A percentile compares a stretch with the other conserved stretches of the same genome.
Evolutionary conservation across 2,888 invertebrate genomes (phyloP).

Genomic region (Miltochrista miniata): DNA sequence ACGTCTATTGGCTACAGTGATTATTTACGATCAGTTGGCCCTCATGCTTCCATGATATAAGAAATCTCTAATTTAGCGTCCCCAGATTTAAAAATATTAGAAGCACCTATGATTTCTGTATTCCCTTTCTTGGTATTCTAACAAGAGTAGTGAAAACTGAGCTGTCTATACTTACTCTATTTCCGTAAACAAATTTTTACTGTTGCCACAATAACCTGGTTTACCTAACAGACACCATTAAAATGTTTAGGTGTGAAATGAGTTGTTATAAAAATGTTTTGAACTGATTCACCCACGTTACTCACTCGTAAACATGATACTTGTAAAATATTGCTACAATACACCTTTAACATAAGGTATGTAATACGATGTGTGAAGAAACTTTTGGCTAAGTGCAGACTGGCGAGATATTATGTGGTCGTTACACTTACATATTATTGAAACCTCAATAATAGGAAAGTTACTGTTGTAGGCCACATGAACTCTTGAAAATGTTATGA

Average conservation of each 20-base stretch:
- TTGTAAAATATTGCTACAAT: not conserved
- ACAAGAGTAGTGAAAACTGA: not conserved
- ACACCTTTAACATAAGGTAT: not conserved
- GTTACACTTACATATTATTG: too few species aligned
- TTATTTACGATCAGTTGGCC: too few species aligned
- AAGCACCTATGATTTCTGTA: too few species aligned
- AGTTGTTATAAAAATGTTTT: conserved; percentile 4
- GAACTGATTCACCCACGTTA: not conserved
- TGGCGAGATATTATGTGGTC: not conserved
- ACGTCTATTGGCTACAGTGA: too few species aligned
- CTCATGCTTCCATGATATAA: too few species aligned
- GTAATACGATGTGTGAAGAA: not conserved
- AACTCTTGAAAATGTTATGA: too few species aligned
- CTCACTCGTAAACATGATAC: conserved; percentile 4
- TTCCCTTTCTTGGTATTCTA: not conserved
- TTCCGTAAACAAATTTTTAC: conserved; percentile 13
- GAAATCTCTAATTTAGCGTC: too few species aligned
- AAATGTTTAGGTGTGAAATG: conserved; percentile 9
- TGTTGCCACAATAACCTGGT: conserved; percentile 10
- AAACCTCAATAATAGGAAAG: too few species aligned
- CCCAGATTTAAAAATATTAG: too few species aligned
- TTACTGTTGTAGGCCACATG: too few species aligned
- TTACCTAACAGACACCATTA: conserved; percentile 5
- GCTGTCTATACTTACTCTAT: not conserved
- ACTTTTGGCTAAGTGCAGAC: not conserved